These are phyloP conservation scores for Elgaria multicarinata DNA, from an alignment of 2,113 vertebrate species.

Conservation along the genomic window DNA sequence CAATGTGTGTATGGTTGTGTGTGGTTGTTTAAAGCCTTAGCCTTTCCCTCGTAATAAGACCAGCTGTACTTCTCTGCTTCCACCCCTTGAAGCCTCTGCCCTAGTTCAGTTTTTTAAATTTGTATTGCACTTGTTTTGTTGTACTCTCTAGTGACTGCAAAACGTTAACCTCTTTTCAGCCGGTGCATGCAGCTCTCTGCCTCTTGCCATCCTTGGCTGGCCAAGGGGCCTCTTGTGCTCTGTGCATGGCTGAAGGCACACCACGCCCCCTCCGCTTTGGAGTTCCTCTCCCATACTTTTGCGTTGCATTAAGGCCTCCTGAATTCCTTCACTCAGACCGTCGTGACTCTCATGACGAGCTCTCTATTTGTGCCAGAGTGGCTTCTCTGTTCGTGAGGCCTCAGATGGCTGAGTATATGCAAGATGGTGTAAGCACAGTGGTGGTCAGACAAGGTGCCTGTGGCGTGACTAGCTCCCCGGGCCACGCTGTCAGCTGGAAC, in stretches of 20 bases:
- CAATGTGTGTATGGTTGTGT: not conserved
- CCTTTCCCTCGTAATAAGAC: conserved; percentile 63
- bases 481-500: conserved; percentile 76
- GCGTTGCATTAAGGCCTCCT: conserved; percentile 77
- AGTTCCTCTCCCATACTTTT: conserved; percentile 67
- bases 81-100: conserved; percentile 67
- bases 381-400: conserved; percentile 90
- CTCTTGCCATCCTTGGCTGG: no score
- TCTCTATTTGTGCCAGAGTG: conserved; percentile 89
- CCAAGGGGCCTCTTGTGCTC: no score
- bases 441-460: conserved; percentile 86
- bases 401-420: conserved; percentile 95
- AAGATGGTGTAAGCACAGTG: conserved; percentile 98
- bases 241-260: conserved; percentile 60
- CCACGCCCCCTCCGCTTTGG: conserved; percentile 68
- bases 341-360: conserved; percentile 99
- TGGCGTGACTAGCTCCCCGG: conserved; percentile 74
- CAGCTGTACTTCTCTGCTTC: conserved; percentile 61
- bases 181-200: conserved; percentile 51
- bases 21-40: conserved; percentile 43
- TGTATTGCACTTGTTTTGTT: conserved; percentile 75
- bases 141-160: conserved; percentile 48
- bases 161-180: conserved; percentile 43
- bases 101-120: conserved; percentile 70
- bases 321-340: conserved; percentile 85